These are phyloP conservation scores for Cephus nigrinus DNA, from an alignment of 2,888 invertebrate species.

Conservation along the genomic window DNA sequence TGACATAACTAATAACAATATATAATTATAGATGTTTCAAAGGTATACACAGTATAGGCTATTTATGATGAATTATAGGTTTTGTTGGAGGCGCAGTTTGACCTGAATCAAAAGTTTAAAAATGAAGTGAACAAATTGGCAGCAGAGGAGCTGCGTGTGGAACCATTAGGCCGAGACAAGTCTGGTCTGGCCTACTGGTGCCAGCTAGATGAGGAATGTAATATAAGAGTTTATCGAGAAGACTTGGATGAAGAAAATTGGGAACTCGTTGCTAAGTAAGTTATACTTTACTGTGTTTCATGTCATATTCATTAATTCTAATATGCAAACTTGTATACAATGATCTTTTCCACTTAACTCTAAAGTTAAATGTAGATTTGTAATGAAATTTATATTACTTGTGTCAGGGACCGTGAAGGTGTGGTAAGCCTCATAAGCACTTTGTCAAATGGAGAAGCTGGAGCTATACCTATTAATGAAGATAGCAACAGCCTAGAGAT, in stretches of 20 bases:
- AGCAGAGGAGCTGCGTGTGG: slow-evolving; percentile 83
- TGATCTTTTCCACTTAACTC: background rate
- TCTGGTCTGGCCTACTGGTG: slow-evolving; percentile 95
- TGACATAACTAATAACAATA: slow-evolving; percentile 26
- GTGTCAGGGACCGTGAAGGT: slow-evolving; percentile 79
- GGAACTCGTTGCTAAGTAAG: slow-evolving; percentile 89
- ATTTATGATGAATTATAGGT: slow-evolving; percentile 71
- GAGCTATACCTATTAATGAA: slow-evolving; percentile 72
- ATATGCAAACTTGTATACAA: background rate
- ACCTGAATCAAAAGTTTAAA: slow-evolving; percentile 93
- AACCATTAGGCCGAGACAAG: slow-evolving; percentile 92
- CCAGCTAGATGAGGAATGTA: slow-evolving; percentile 88
- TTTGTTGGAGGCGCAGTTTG: slow-evolving; percentile 94
- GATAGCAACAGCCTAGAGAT: slow-evolving; percentile 74
- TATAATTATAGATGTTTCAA: slow-evolving; percentile 24
- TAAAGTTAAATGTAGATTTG: background rate
- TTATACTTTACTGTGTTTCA: slow-evolving; percentile 22
- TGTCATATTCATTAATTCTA: background rate
- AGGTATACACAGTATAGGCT: slow-evolving; percentile 29
- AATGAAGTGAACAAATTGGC: slow-evolving; percentile 83
- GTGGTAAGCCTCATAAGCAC: slow-evolving; percentile 82
- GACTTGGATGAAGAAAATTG: slow-evolving; percentile 97
- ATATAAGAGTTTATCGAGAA: slow-evolving; percentile 92
- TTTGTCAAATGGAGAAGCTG: slow-evolving; percentile 78
- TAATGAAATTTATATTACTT: background rate